These are phyloP conservation scores for Sebastiscus albofasciatus DNA, from an alignment of 2,797 vertebrate species.

Conservation along the genomic window DNA sequence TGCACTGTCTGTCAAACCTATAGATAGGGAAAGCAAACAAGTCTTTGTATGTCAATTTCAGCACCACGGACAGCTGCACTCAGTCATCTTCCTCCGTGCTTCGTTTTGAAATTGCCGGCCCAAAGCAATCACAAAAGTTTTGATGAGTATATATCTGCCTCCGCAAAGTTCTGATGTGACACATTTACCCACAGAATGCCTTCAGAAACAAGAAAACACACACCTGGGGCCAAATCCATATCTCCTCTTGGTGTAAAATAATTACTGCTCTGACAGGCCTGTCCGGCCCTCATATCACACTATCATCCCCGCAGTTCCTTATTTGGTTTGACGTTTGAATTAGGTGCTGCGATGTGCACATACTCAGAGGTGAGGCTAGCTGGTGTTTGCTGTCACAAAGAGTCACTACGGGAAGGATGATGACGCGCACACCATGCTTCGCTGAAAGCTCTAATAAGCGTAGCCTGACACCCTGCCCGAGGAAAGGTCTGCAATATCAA, in stretches of 20 bases:
- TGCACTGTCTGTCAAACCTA: constrained; percentile 18
- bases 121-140: constrained; percentile 67
- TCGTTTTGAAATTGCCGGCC: constrained; percentile 47
- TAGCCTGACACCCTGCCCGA: constrained; percentile 16
- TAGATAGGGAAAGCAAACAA: not conserved
- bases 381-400: constrained; percentile 61
- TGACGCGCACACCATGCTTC: constrained; percentile 44
- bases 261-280: constrained; percentile 66
- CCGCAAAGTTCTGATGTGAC: constrained; percentile 52
- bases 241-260: constrained; percentile 68
- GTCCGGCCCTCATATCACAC: constrained; percentile 44
- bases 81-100: constrained; percentile 15
- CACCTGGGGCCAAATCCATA: constrained; percentile 68
- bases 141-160: constrained; percentile 55
- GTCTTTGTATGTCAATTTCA: constrained; percentile 43
- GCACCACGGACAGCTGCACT: constrained; percentile 46
- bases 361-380: constrained; percentile 51
- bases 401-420: constrained; percentile 54
- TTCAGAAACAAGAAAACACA: constrained; percentile 46
- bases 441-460: constrained; percentile 64
- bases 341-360: constrained; percentile 44
- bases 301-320: constrained; percentile 52
- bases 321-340: constrained; percentile 69
- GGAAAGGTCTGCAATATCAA: constrained; percentile 62
- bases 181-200: constrained; percentile 47